Percentiles rank a stretch among this genome's conserved stretches.
Evolutionary conservation across 2,888 invertebrate species (phyloP).

Genomic region (Achlya flavicornis): DNA sequence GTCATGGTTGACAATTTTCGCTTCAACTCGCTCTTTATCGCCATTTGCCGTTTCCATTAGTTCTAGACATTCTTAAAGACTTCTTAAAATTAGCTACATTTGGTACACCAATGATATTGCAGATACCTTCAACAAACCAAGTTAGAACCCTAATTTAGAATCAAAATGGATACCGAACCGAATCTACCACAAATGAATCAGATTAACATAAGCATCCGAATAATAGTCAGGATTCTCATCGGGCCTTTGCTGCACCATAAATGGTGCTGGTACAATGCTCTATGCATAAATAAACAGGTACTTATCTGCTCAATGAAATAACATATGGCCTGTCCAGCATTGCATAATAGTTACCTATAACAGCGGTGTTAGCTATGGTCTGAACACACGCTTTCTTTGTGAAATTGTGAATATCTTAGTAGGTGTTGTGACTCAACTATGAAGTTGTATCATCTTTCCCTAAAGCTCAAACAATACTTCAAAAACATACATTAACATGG

Average conservation of each 20-base stretch:
- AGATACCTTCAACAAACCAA: not conserved
- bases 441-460: not conserved
- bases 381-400: conserved; percentile 1
- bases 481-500: not conserved
- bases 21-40: no score
- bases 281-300: conserved; percentile 24
- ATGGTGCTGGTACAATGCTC: conserved; percentile 24
- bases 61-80: no score
- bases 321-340: conserved; percentile 26
- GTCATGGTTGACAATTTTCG: conserved; percentile 6
- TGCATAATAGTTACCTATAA: conserved; percentile 8
- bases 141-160: conserved; percentile 12
- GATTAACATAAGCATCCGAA: conserved; percentile 44
- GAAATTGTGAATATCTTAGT: conserved; percentile 3
- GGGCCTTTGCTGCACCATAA: conserved; percentile 23
- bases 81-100: not conserved
- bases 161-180: conserved; percentile 21
- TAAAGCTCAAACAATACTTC: not conserved
- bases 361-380: not conserved
- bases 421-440: not conserved
- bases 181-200: conserved; percentile 36
- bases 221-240: conserved; percentile 43
- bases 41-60: no score
- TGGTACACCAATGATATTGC: not conserved
- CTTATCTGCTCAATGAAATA: conserved; percentile 26